phyloP scores from a whole-genome alignment of 2,113 vertebrate species.

The Gambusia affinis region DNA sequence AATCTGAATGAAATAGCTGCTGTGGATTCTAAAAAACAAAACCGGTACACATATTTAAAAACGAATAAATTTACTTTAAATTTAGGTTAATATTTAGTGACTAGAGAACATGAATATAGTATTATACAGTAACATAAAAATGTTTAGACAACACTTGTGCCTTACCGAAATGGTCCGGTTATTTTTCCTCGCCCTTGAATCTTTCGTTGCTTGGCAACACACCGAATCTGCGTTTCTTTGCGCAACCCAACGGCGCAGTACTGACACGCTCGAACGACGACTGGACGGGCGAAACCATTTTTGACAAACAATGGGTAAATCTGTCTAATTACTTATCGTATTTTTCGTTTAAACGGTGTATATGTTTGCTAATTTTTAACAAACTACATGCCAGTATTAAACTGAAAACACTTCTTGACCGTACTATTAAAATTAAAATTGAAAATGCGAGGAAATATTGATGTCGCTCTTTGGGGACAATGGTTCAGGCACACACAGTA shows the following conservation, averaged over 20 bases:
- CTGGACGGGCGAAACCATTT: constrained; percentile 38
- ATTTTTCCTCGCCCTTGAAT: not conserved
- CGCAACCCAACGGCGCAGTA: constrained; percentile 37
- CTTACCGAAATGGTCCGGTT: constrained; percentile 19
- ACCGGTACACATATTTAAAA: no score
- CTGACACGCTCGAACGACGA: constrained; percentile 21
- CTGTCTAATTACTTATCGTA: not conserved
- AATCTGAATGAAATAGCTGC: constrained; percentile 9
- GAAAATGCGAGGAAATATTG: not conserved
- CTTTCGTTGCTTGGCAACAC: constrained; percentile 70
- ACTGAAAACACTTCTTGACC: accelerated
- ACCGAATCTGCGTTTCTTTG: constrained; percentile 1
- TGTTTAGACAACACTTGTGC: not conserved
- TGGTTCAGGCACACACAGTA: constrained; percentile 57
- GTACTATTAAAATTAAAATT: no score
- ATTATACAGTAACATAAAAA: not conserved
- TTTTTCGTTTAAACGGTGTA: no score
- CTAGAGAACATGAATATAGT: accelerated
- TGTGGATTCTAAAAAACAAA: not conserved
- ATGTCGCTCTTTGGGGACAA: not conserved
- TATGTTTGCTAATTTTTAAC: accelerated
- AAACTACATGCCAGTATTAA: accelerated
- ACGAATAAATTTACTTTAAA: not conserved
- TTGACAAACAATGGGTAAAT: not conserved
- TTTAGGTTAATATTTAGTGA: not conserved